phyloP scores from a whole-genome alignment of 2,888 invertebrate species.

The Oxystoma pomonae region DNA sequence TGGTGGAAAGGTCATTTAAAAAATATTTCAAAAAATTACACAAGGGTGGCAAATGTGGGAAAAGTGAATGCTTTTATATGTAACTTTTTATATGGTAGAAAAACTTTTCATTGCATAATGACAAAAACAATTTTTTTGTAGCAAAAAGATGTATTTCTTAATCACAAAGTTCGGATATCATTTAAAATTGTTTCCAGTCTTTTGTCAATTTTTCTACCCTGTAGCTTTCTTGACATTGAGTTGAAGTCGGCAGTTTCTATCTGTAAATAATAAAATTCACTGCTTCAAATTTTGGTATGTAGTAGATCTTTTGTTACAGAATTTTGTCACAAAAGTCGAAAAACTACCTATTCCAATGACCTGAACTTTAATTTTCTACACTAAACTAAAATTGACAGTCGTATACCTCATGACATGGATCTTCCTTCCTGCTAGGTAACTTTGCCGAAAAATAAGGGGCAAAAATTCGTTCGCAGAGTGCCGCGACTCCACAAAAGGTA shows the following conservation, averaged over 20 bases:
- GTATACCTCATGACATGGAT: constrained; percentile 66
- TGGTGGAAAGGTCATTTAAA: too few species aligned
- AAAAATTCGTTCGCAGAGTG: constrained; percentile 68
- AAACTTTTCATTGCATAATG: too few species aligned
- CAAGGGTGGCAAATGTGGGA: too few species aligned
- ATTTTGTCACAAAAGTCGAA: too few species aligned
- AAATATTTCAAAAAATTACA: too few species aligned
- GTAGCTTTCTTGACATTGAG: constrained; percentile 57
- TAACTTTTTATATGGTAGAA: too few species aligned
- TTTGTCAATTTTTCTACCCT: constrained; percentile 49
- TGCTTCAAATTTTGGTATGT: neutral
- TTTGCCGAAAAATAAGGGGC: constrained; percentile 49
- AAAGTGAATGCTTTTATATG: too few species aligned
- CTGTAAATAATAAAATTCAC: constrained; percentile 44
- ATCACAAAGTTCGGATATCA: constrained; percentile 43
- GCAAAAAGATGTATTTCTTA: too few species aligned
- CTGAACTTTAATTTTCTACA: too few species aligned
- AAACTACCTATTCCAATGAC: too few species aligned
- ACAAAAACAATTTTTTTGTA: too few species aligned
- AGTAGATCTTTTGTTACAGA: too few species aligned
- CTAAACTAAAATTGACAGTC: neutral
- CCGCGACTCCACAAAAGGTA: constrained; percentile 76
- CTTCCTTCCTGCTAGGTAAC: constrained; percentile 55
- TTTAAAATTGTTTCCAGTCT: constrained; percentile 52
- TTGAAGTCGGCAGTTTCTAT: constrained; percentile 68